Evolutionary conservation across 2,888 invertebrate species (phyloP).

Genomic region (Venustoraphidia nigricollis): DNA sequence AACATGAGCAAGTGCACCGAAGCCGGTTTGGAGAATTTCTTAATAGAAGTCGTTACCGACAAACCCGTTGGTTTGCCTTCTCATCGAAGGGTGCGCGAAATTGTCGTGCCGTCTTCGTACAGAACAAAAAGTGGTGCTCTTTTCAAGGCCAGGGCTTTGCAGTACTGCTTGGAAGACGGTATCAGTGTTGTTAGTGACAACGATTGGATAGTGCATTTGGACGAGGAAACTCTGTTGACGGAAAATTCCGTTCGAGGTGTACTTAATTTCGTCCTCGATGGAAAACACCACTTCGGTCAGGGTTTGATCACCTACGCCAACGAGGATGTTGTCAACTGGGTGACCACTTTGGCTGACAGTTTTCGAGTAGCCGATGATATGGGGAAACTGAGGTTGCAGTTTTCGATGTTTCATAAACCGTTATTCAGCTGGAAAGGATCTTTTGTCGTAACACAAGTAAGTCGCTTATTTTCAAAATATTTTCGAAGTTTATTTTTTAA

Average conservation of each 20-base stretch:
- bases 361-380: slow-evolving; percentile 94
- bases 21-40: slow-evolving; percentile 86
- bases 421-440: slow-evolving; percentile 97
- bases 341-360: slow-evolving; percentile 90
- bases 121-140: slow-evolving; percentile 82
- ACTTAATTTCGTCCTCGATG: slow-evolving; percentile 86
- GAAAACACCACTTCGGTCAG: slow-evolving; percentile 90
- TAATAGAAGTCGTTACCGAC: slow-evolving; percentile 92
- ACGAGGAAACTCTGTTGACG: slow-evolving; percentile 90
- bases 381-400: slow-evolving; percentile 89
- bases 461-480: slow-evolving; percentile 9
- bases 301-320: slow-evolving; percentile 93
- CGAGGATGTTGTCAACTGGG: slow-evolving; percentile 91
- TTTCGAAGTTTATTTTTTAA: too few relatives aligned
- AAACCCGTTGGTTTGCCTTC: slow-evolving; percentile 63
- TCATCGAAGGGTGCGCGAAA: slow-evolving; percentile 68
- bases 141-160: slow-evolving; percentile 87
- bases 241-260: slow-evolving; percentile 83
- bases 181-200: slow-evolving; percentile 72
- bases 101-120: slow-evolving; percentile 77
- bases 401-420: slow-evolving; percentile 85
- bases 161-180: slow-evolving; percentile 85
- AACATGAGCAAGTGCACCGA: slow-evolving; percentile 80
- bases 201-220: slow-evolving; percentile 95
- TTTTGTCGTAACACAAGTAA: slow-evolving; percentile 89